Evolutionary conservation across 2,113 vertebrate genomes (phyloP).

Genomic region (Psilopsiagon aurifrons): DNA sequence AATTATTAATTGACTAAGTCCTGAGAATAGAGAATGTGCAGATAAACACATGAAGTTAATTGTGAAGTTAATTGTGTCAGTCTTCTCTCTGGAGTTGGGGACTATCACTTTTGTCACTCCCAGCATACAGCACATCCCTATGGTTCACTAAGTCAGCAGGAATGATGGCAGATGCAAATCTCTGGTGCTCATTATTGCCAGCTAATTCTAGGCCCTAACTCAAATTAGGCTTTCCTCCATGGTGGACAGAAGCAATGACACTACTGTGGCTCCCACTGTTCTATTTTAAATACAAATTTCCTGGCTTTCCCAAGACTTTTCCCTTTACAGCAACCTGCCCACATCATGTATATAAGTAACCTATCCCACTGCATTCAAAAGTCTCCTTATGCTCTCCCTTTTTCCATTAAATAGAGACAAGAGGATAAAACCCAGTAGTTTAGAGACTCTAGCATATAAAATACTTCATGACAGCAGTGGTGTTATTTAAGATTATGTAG

Average conservation of each 20-base stretch:
- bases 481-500: constrained; percentile 75
- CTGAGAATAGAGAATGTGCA: background rate
- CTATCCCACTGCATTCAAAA: background rate
- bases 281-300: background rate
- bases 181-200: background rate
- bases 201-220: background rate
- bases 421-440: background rate
- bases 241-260: background rate
- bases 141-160: background rate
- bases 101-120: background rate
- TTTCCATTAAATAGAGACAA: background rate
- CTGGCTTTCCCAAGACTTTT: background rate
- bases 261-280: background rate
- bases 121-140: background rate
- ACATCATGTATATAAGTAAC: background rate
- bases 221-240: background rate
- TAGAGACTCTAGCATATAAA: constrained; percentile 44
- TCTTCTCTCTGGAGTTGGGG: background rate
- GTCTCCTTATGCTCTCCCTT: background rate
- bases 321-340: background rate
- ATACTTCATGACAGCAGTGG: constrained; percentile 64
- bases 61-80: background rate
- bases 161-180: background rate
- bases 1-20: constrained; percentile 20
- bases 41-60: background rate